These are phyloP conservation scores for Octonoba sinensis DNA, from an alignment of 2,888 invertebrate species.

Conservation along the genomic window DNA sequence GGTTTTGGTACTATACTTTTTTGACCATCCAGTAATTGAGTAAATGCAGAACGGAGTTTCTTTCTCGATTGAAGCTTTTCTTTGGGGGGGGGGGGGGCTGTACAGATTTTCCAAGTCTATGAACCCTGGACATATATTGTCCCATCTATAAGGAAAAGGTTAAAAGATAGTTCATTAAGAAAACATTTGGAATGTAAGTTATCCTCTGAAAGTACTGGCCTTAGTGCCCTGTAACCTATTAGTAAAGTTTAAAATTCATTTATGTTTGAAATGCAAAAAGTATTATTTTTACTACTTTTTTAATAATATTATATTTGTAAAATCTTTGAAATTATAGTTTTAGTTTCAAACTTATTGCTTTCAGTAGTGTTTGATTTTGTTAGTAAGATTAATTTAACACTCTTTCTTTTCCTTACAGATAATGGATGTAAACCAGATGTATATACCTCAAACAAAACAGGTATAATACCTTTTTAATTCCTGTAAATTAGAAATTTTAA, in stretches of 20 bases:
- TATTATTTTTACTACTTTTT: too few relatives aligned
- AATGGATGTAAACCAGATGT: constrained; percentile 27
- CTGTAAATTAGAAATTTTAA: too few relatives aligned
- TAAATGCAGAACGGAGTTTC: too few relatives aligned
- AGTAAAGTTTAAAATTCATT: not conserved
- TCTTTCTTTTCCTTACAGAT: constrained; percentile 7
- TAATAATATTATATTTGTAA: not conserved
- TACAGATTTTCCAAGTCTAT: too few relatives aligned
- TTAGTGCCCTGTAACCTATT: not conserved
- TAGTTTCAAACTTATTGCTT: not conserved
- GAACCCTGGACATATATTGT: too few relatives aligned
- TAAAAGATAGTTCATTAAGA: not conserved
- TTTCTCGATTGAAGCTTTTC: too few relatives aligned
- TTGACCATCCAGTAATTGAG: too few relatives aligned
- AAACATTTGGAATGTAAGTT: not conserved
- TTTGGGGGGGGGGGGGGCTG: too few relatives aligned
- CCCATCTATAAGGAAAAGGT: too few relatives aligned
- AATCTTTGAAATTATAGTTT: not conserved
- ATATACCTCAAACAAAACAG: constrained; percentile 27
- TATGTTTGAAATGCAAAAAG: not conserved
- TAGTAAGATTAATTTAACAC: too few relatives aligned
- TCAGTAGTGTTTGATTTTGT: not conserved
- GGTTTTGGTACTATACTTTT: too few relatives aligned
- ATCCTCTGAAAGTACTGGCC: not conserved
- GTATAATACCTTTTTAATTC: constrained; percentile 10